Conservation (phyloP, 1,140 invertebrate species). For the Ceratosolen fusciceps region DNA sequence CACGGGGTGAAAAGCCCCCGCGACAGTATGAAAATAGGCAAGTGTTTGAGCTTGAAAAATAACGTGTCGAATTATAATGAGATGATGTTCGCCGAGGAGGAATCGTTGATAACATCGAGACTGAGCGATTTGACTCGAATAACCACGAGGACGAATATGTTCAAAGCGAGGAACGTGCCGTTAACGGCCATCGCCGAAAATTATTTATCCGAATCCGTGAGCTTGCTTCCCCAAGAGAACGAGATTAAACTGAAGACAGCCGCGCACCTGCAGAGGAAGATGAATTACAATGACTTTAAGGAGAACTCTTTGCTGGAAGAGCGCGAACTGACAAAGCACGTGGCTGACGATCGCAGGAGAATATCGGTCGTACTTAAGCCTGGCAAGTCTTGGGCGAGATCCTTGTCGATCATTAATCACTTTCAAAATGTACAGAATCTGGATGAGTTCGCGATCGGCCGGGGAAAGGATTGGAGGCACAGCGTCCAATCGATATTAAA, state of each 20-base stretch:
- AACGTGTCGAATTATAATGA: not conserved
- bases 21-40: not conserved
- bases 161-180: conserved; percentile 49
- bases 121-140: conserved; percentile 55
- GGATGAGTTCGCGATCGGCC: conserved; percentile 55
- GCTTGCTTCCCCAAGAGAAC: too few relatives aligned
- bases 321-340: not conserved
- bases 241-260: conserved; percentile 3
- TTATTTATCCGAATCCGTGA: too few relatives aligned
- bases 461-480: conserved; percentile 64
- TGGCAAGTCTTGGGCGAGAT: conserved; percentile 67
- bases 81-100: not conserved
- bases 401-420: conserved; percentile 65
- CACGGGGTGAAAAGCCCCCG: conserved; percentile 1
- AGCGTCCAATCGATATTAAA: conserved; percentile 60
- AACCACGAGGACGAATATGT: conserved; percentile 50
- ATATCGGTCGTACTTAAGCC: conserved; percentile 61
- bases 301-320: not conserved
- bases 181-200: conserved; percentile 40
- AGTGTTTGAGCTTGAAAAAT: not conserved
- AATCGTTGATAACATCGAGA: not conserved
- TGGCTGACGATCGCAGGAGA: not conserved
- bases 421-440: conserved; percentile 57
- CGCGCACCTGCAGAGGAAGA: not conserved
- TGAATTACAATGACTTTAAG: not conserved